Conservation (phyloP, 2,797 vertebrate genomes). For the Okamejei kenojei region DNA sequence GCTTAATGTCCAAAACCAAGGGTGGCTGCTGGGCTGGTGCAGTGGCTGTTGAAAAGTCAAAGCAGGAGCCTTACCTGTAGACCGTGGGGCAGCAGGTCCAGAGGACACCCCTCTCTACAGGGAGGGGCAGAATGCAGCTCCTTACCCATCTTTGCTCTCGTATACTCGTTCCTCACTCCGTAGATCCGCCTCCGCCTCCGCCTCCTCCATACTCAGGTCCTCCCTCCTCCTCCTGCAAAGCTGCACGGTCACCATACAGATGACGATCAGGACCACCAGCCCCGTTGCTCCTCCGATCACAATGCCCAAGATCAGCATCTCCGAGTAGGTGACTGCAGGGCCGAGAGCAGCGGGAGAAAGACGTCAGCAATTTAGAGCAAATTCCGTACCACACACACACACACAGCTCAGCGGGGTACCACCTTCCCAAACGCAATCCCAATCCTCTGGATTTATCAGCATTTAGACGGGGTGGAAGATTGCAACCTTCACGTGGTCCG, state of each 20-base stretch:
- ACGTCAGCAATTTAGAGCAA: neutral
- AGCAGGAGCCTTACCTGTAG: too few species aligned
- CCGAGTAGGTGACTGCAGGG: neutral
- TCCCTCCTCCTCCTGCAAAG: neutral
- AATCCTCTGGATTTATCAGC: too few species aligned
- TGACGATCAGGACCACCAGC: neutral
- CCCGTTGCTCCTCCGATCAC: neutral
- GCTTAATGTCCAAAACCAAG: too few species aligned
- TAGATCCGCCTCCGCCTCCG: too few species aligned
- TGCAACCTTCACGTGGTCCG: too few species aligned
- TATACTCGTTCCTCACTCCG: neutral
- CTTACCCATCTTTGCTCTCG: neutral
- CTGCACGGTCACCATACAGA: neutral
- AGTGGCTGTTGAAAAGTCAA: too few species aligned
- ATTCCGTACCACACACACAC: neutral
- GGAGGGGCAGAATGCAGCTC: neutral
- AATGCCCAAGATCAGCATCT: slow-evolving; percentile 14
- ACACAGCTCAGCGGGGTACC: neutral
- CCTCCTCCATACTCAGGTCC: too few species aligned
- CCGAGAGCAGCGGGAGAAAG: neutral
- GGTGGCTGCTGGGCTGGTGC: too few species aligned
- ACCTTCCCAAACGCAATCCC: neutral
- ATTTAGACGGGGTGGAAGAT: too few species aligned
- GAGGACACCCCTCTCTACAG: too few species aligned
- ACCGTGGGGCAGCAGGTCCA: too few species aligned